phyloP scores from a whole-genome alignment of 2,797 vertebrate genomes.

The Sebastes diploproa region DNA sequence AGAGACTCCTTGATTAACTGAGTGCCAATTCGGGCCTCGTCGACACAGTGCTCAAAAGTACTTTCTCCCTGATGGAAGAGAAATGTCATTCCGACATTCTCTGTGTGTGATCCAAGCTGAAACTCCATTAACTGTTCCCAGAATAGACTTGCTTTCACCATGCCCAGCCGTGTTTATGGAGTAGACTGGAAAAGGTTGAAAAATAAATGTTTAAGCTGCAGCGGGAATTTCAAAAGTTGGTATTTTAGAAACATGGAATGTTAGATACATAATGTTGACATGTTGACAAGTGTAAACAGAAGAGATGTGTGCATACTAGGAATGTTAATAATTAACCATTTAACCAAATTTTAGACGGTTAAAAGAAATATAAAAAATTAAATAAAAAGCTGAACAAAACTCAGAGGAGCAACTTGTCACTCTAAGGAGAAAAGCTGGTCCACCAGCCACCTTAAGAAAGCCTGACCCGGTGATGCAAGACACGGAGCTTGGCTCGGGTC shows the following conservation, averaged over 20 bases:
- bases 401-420: too few species aligned
- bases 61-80: conserved; percentile 46
- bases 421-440: too few species aligned
- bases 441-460: too few species aligned
- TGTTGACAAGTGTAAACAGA: not conserved
- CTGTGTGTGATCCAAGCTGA: conserved; percentile 39
- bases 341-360: too few species aligned
- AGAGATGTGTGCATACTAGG: not conserved
- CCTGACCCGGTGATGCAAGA: too few species aligned
- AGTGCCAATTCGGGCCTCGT: conserved; percentile 34
- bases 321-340: too few species aligned
- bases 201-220: conserved; percentile 7
- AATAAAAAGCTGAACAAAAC: not conserved
- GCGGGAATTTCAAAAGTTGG: not conserved
- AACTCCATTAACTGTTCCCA: conserved; percentile 47
- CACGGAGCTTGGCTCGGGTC: too few species aligned
- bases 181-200: conserved; percentile 4
- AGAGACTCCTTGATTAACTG: conserved; percentile 49
- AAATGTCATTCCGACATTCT: conserved; percentile 60
- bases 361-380: not conserved
- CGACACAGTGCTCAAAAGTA: conserved; percentile 31
- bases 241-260: not conserved
- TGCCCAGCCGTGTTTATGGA: conserved; percentile 17
- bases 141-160: conserved; percentile 36
- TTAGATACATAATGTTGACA: not conserved